Evolutionary conservation across 2,113 vertebrate genomes (phyloP).

Genomic region (Pipa parva): DNA sequence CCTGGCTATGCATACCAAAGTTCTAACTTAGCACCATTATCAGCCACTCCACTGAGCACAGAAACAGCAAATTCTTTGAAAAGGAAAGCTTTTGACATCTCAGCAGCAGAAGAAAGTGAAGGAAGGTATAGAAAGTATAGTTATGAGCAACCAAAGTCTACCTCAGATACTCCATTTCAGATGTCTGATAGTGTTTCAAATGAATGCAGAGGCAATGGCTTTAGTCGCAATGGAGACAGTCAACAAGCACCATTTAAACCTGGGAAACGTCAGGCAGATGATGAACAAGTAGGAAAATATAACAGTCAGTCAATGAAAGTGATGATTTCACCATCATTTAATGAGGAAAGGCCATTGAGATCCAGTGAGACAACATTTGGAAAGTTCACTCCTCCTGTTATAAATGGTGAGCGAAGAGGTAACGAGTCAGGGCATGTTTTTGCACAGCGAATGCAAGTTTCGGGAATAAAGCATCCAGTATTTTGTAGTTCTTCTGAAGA

Average conservation of each 20-base stretch:
- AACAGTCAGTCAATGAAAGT: conserved; percentile 63
- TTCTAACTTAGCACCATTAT: conserved; percentile 47
- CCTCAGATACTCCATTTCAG: conserved; percentile 66
- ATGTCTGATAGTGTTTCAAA: conserved; percentile 60
- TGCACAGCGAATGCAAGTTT: conserved; percentile 40
- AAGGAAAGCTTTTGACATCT: conserved; percentile 84
- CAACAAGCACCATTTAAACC: conserved; percentile 65
- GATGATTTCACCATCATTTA: conserved; percentile 71
- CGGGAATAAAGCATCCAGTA: conserved; percentile 53
- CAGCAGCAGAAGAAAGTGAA: conserved; percentile 66
- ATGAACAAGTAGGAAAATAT: conserved; percentile 62
- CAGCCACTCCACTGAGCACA: conserved; percentile 49
- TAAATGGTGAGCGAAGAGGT: conserved; percentile 64
- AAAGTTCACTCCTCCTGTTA: conserved; percentile 72
- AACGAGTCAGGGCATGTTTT: conserved; percentile 45
- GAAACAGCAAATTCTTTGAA: conserved; percentile 75
- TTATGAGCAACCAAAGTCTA: conserved; percentile 77
- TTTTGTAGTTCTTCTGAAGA: conserved; percentile 62
- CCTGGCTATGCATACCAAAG: conserved; percentile 79
- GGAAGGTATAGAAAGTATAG: conserved; percentile 83
- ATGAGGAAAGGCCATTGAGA: conserved; percentile 58
- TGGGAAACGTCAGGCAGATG: conserved; percentile 62
- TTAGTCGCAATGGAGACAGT: conserved; percentile 57
- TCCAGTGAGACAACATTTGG: conserved; percentile 53
- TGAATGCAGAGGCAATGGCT: conserved; percentile 80